These are phyloP conservation scores for Syngnathoides biaculeatus DNA, from an alignment of 2,113 vertebrate genomes.

Conservation along the genomic window DNA sequence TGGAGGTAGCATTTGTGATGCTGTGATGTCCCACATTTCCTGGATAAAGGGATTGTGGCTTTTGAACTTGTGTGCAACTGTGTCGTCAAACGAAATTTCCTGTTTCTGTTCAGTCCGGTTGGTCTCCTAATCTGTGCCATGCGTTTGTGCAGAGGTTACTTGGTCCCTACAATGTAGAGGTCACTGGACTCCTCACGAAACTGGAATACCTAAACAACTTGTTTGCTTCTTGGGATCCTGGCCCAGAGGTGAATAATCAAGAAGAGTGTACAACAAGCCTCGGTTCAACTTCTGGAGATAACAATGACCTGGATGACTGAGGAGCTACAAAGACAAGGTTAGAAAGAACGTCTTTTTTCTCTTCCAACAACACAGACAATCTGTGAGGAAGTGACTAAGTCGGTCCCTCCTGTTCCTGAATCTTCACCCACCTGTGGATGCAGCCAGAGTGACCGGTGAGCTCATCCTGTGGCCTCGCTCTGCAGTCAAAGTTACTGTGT, in stretches of 20 bases:
- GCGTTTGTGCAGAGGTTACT: too few relatives aligned
- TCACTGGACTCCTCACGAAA: not conserved
- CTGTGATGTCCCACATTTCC: slow-evolving; percentile 19
- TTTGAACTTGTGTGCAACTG: slow-evolving; percentile 29
- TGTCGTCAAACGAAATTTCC: not conserved
- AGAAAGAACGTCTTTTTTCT: too few relatives aligned
- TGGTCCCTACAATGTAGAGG: too few relatives aligned
- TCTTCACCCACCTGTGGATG: slow-evolving; percentile 80
- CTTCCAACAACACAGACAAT: not conserved
- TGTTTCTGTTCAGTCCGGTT: too few relatives aligned
- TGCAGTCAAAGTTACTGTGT: slow-evolving; percentile 74
- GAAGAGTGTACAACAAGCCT: not conserved
- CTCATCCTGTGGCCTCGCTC: slow-evolving; percentile 87
- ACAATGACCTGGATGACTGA: not conserved
- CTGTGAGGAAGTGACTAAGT: not conserved
- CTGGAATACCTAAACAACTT: not conserved
- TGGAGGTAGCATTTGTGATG: slow-evolving; percentile 42
- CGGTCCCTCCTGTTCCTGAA: not conserved
- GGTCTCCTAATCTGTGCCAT: too few relatives aligned
- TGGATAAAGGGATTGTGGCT: slow-evolving; percentile 2
- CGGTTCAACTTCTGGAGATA: not conserved
- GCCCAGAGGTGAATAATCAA: not conserved
- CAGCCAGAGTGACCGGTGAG: slow-evolving; percentile 64
- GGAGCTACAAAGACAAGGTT: not conserved
- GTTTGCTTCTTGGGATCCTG: not conserved